Evolutionary conservation across 2,888 invertebrate species (phyloP), one percentile per base, ranked within the genome.

Genomic region (Drosophila kanekoi): DNA sequence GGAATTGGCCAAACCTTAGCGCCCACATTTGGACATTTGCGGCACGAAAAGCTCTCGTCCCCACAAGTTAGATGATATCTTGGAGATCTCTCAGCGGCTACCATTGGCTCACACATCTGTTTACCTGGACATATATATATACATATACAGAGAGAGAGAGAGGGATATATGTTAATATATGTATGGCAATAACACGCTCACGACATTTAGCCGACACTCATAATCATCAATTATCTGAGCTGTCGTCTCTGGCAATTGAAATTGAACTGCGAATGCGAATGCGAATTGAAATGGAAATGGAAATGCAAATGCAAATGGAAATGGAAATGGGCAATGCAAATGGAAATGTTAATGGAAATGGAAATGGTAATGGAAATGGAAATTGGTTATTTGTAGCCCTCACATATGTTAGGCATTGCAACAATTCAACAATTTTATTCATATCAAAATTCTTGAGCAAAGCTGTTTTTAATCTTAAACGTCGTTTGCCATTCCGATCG

Each of bases 201-300:
- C 80, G 80, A 82, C 83, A 77, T 81, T 81, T 81, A 58, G 70
- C 70, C 61, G 62, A 69, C 52, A 79, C 82, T 79, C 84, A 86
- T 79, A 83, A 83, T 83, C 84, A 86, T 83, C 87, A 83, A 86
- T 83, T 86, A 86, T 86, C 82, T 70, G 56, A 62, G 66, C 82
- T 80, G 80, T 71, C 77, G 53, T 62, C 52, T 78, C 64, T 53
- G 74, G 52, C 74, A 63, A 75, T 75, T 72, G 57, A 73, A 72
- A 72, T 72, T 62, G 67, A 67, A 72, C 48, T 53, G 54, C 43
- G 57, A 66, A 63, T 68, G 47, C 56, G 57, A 68, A 66, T 63
- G 38, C 56, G 47, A 64, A 59, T 72, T 53, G 35, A 47, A 72
- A 64, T 71, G 35, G 58, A 43, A 64, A 40, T 52, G 40, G 18